These are phyloP conservation scores for Atractosteus spatula DNA, from an alignment of 2,113 vertebrate genomes.

Conservation along the genomic window DNA sequence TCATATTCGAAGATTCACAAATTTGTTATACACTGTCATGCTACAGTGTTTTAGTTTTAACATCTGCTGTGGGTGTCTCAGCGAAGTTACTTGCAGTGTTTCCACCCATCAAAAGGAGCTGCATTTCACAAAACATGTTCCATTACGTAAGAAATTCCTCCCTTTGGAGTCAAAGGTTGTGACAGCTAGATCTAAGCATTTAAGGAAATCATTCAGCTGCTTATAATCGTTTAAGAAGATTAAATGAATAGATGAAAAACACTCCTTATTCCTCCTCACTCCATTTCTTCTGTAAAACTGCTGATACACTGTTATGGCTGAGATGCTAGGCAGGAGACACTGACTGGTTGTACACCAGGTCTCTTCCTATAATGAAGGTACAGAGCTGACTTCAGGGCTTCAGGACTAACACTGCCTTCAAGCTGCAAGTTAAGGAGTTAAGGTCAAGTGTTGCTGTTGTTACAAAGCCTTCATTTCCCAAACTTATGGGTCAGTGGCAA, in stretches of 20 bases:
- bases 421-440: not conserved
- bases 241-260: not conserved
- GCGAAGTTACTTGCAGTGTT: no score
- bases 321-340: not conserved
- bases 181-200: constrained; percentile 2
- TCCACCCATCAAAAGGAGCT: not conserved
- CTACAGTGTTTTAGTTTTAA: no score
- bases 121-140: not conserved
- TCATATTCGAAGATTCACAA: no score
- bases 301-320: not conserved
- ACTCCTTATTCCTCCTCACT: not conserved
- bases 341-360: not conserved
- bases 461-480: not conserved
- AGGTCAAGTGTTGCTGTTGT: not conserved
- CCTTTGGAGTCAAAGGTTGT: constrained; percentile 1
- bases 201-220: constrained; percentile 9
- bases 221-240: constrained; percentile 8
- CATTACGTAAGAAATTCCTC: not conserved
- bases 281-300: not conserved
- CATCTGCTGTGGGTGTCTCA: no score
- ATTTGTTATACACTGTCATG: no score
- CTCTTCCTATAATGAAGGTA: not conserved
- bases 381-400: not conserved
- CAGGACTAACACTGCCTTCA: not conserved
- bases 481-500: no score